Evolutionary conservation across 1,140 invertebrate genomes (phyloP), one percentile per base, ranked within the genome.

Genomic region (Megathymus violae): DNA sequence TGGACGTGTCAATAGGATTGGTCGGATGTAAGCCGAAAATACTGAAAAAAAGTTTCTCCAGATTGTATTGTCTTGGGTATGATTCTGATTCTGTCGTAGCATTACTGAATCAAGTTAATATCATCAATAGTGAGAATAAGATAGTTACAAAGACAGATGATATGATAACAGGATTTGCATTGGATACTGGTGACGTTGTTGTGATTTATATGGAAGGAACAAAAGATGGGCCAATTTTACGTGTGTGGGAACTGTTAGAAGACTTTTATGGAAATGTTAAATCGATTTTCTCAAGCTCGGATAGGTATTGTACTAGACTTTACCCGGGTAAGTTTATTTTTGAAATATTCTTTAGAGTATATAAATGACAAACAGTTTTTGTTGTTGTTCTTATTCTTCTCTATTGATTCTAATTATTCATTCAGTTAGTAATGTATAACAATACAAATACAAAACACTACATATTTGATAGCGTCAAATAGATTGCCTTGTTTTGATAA

Each of bases 181-280:
- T 88, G 11, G 84, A 88, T 54, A 69, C 67, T 4, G 77, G 82
- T 7, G 71, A 81, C 67, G 52, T 48, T 5, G 70, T 78, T 4
- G 40, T 88, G 15, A 68, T 88, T 16, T 90, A 74, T 31, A 43
- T 88, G 0, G 88, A 90, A 68, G 88, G 88, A 4, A 69, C 60
- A 44, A 81, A 64, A 61, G 74, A 87, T 56, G 77, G 82, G 1
- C 19, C 69, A 0, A 86, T 90, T 27, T 70, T 83, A 46, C 58
- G 56, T n/a, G 48, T 90, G 9, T 86, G 79, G 79, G 75, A 88
- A 9, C 52, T 74, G 38, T 74, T 79, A n/a, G 78, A 63, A 50
- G 72, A 77, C 38, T 84, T 79, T 64, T 72, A 80, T 64, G 66
- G 76, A 0, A 52, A 66, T 25, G 48, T 83, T 4, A 85, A 80